Percentiles rank a stretch among this genome's conserved stretches.
Conservation (phyloP, 1,140 invertebrate species). For the Monochamus saltuarius region DNA sequence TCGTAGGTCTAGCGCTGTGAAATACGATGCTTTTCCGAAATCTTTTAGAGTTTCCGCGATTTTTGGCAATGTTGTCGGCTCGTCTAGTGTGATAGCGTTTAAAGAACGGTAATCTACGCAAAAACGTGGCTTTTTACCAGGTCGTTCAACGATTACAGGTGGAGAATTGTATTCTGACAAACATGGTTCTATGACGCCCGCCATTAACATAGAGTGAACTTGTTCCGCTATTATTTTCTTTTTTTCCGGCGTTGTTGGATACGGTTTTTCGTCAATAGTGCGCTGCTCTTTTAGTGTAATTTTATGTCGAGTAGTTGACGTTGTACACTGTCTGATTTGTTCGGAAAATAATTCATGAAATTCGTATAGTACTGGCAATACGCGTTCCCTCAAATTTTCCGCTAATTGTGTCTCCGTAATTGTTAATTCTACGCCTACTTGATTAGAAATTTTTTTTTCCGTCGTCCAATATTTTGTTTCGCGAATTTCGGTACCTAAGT, state of each 20-base stretch:
- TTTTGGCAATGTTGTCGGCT: constrained; percentile 37
- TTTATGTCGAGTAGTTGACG: no score
- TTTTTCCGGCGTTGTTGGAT: not conserved
- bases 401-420: no score
- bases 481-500: no score
- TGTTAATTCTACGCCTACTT: no score
- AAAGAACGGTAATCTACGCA: constrained; percentile 50
- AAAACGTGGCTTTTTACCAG: constrained; percentile 40
- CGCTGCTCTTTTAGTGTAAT: not conserved
- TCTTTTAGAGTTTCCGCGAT: constrained; percentile 22
- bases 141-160: constrained; percentile 47
- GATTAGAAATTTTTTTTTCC: no score
- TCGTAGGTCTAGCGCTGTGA: constrained; percentile 34
- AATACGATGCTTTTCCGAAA: constrained; percentile 21
- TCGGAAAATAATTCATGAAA: no score
- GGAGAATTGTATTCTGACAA: constrained; percentile 30
- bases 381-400: no score
- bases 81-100: constrained; percentile 49
- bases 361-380: no score
- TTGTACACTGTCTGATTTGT: no score
- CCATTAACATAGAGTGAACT: not conserved
- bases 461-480: no score
- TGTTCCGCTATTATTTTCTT: not conserved
- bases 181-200: not conserved
- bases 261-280: not conserved